phyloP scores from a whole-genome alignment of 2,888 invertebrate species.

The Himalopsyche kuldschensis region DNA sequence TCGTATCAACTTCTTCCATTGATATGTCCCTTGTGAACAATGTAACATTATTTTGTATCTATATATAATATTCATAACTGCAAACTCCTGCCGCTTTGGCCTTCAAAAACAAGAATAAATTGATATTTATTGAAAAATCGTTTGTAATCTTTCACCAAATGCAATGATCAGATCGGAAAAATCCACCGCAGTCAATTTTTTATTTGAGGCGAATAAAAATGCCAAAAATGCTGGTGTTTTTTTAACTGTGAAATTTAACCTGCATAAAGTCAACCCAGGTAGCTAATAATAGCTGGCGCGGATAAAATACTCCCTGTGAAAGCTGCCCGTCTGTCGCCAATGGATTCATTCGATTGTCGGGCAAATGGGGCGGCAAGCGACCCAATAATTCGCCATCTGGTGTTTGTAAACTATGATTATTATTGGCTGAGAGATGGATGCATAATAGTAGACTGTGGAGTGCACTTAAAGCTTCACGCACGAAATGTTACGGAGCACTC shows the following conservation, averaged over 20 bases:
- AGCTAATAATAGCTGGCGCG: not conserved
- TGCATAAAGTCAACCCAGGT: not conserved
- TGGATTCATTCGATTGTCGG: not conserved
- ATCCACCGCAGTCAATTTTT: too few relatives aligned
- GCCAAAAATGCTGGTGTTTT: too few relatives aligned
- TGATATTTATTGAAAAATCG: too few relatives aligned
- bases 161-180: too few relatives aligned
- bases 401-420: conserved; percentile 11
- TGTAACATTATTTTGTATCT: too few relatives aligned
- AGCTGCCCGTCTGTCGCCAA: not conserved
- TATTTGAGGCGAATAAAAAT: too few relatives aligned
- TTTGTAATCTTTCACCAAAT: too few relatives aligned
- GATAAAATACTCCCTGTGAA: not conserved
- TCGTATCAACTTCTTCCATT: too few relatives aligned
- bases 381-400: conserved; percentile 31
- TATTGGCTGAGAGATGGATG: not conserved
- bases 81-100: too few relatives aligned
- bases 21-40: too few relatives aligned
- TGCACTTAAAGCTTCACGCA: conserved; percentile 10
- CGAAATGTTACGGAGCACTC: not conserved
- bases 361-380: conserved; percentile 5
- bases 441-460: not conserved
- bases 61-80: too few relatives aligned
- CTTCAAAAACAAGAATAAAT: too few relatives aligned
- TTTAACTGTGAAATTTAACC: not conserved